Evolutionary conservation across 2,888 invertebrate species (phyloP), one percentile per base, ranked within the genome.

Genomic region (Trichopoda pennipes): DNA sequence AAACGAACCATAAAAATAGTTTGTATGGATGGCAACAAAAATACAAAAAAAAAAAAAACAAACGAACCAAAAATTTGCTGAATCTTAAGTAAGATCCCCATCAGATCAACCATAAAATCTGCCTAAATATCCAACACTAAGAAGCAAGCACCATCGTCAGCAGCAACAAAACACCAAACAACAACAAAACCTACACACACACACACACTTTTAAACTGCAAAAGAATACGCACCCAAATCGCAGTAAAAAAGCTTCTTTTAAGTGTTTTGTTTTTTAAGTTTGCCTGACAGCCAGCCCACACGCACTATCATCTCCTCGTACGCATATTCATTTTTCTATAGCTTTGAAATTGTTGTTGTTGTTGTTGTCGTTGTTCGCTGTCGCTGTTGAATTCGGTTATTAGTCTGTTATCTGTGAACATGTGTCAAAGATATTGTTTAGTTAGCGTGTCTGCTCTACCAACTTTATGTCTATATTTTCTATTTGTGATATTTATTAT

Each of bases 221-320:
- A 81, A 81, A 81, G 81, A 81, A 81, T 81, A 78, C 78, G 69
- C 78, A 69, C 19, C 12, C 73, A 66, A 61, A 77, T 61, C 77
- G 72, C 81, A 81, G 28, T 74, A 47, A 51, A 66, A 66, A 35
- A 72, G 60, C 60, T 66, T 74, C 73, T 55, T 49, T 23, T n/a
- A 58, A 72, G 28, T 72, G 51, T 35, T 60, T 28, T 28, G 28
- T 28, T 28, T 28, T 28, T 28, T 28, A 28, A 28, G 60, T 38
- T 28, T 23, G 51, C 21, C 14, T 49, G 38, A 68, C 64, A 42
- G 60, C 76, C 69, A 44, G 69, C 76, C 69, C 61, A 44, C 44
- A 63, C 16, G n/a, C n/a, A n/a, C n/a, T n/a, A n/a, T n/a, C 8
- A 16, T 28, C 19, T 9, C n/a, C 28, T 61, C 23, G 51, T 53